Evolutionary conservation across 2,113 vertebrate species (phyloP).

Genomic region (Andinoacara biseriatus): DNA sequence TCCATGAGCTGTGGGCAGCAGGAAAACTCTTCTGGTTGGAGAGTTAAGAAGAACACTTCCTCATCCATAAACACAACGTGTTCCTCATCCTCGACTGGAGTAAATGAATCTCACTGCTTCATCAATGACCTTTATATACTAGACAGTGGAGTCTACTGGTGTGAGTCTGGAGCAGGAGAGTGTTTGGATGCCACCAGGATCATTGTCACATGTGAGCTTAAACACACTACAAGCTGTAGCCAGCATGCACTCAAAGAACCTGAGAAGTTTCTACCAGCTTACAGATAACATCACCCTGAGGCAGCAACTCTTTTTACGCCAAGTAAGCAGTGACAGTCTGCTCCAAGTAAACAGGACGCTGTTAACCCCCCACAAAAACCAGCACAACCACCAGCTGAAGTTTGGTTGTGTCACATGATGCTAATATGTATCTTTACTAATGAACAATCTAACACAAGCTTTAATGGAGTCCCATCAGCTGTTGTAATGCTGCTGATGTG

Average conservation of each 20-base stretch:
- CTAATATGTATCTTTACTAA: rapidly evolving
- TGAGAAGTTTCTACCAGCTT: not conserved
- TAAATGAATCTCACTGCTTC: rapidly evolving
- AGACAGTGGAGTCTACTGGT: not conserved
- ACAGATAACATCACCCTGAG: rapidly evolving
- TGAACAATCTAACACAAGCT: not conserved
- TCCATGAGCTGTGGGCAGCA: slow-evolving; percentile 29
- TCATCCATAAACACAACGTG: rapidly evolving
- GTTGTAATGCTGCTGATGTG: not conserved
- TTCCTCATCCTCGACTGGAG: rapidly evolving
- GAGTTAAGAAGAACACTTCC: not conserved
- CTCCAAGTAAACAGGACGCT: not conserved
- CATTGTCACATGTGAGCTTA: too few species aligned
- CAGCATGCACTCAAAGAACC: rapidly evolving
- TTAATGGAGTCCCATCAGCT: not conserved
- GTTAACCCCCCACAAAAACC: rapidly evolving
- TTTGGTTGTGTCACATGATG: rapidly evolving
- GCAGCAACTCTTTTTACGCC: rapidly evolving
- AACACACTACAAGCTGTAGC: rapidly evolving
- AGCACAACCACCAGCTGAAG: not conserved
- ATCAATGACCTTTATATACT: rapidly evolving
- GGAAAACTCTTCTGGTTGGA: slow-evolving; percentile 13
- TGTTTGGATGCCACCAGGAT: not conserved
- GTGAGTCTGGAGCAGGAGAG: not conserved
- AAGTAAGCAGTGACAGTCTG: not conserved